Conservation (phyloP, 2,113 vertebrate species). For the Vombatus ursinus region DNA sequence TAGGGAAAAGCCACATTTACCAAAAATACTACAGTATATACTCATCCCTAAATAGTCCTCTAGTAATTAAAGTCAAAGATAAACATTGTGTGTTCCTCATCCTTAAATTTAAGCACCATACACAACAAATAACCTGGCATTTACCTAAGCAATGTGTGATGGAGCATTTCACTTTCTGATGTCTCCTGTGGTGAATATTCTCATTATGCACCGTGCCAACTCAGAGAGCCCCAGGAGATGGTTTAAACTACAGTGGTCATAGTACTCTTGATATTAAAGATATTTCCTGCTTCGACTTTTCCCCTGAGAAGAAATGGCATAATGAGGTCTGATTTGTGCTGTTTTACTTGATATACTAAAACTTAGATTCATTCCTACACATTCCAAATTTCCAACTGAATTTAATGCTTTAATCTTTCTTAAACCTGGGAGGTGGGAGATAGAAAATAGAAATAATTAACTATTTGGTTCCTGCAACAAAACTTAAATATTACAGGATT, state of each 20-base stretch:
- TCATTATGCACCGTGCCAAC: background rate
- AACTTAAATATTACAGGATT: background rate
- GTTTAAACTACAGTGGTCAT: background rate
- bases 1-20: background rate
- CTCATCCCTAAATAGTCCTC: background rate
- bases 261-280: background rate
- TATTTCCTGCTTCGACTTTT: background rate
- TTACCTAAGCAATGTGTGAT: background rate
- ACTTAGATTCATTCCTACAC: background rate
- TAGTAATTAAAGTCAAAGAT: background rate
- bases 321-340: background rate
- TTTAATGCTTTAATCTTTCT: background rate
- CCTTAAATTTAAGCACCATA: background rate
- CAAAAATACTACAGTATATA: background rate
- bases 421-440: background rate
- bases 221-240: background rate
- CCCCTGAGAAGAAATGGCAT: background rate
- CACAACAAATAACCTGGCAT: background rate
- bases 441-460: background rate
- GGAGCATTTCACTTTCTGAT: background rate
- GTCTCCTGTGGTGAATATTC: background rate
- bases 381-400: background rate
- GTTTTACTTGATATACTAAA: background rate
- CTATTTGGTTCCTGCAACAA: background rate
- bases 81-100: background rate